These are phyloP conservation scores for Hylaea fasciaria DNA, from an alignment of 2,888 invertebrate genomes.

Conservation along the genomic window DNA sequence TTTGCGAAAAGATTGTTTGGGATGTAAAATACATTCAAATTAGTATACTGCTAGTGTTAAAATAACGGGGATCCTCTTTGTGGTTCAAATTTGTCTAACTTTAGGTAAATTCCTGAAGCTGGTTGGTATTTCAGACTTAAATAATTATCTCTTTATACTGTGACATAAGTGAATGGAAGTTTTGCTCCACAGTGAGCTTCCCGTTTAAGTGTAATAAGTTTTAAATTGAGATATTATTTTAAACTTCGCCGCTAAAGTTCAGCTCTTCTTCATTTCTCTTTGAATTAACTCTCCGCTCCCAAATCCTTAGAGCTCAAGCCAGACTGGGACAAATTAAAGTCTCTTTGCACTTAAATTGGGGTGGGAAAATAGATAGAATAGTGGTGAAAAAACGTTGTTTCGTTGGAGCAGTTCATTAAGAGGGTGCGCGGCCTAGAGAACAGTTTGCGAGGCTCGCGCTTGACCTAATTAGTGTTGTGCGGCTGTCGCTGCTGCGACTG, in stretches of 20 bases:
- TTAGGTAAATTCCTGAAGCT: not conserved
- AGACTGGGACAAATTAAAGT: conserved; percentile 23
- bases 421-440: conserved; percentile 65
- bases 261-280: conserved; percentile 26
- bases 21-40: conserved; percentile 63
- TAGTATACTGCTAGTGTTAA: conserved; percentile 36
- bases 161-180: conserved; percentile 16
- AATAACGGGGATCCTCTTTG: conserved; percentile 27
- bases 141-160: conserved; percentile 1
- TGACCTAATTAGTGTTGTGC: conserved; percentile 74
- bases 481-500: conserved; percentile 63
- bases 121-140: not conserved
- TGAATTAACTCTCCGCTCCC: conserved; percentile 20
- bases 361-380: conserved; percentile 49
- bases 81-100: conserved; percentile 8
- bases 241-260: conserved; percentile 24
- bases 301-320: conserved; percentile 25
- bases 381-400: conserved; percentile 72
- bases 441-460: conserved; percentile 71
- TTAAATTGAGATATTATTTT: conserved; percentile 28
- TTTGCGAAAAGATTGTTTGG: conserved; percentile 57
- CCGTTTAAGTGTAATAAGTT: conserved; percentile 27
- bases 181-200: conserved; percentile 17
- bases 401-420: conserved; percentile 77
- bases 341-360: conserved; percentile 36